A percentile compares a stretch with the other conserved stretches of the same genome.
phyloP scores from a whole-genome alignment of 23 tunicate species.

The Ciona savignyi region DNA sequence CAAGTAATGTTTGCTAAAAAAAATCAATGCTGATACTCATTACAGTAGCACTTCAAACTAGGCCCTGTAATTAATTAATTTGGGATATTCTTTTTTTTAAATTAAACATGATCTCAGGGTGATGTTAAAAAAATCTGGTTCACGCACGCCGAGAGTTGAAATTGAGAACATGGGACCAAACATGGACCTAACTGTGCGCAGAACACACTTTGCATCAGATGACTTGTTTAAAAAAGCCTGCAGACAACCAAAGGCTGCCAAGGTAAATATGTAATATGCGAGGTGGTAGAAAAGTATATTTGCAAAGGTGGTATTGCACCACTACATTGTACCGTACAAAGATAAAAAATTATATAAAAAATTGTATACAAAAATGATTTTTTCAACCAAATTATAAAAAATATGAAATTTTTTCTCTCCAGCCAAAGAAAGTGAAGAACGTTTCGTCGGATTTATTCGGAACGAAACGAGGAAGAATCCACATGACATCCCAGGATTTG shows the following conservation, averaged over 20 bases:
- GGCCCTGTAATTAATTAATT: too few relatives aligned
- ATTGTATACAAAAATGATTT: too few relatives aligned
- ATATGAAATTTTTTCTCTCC: too few relatives aligned
- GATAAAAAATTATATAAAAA: too few relatives aligned
- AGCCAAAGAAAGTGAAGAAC: constrained; percentile 63
- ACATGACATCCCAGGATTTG: constrained; percentile 86
- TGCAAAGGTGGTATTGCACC: not conserved
- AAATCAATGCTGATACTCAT: too few relatives aligned
- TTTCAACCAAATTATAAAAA: too few relatives aligned
- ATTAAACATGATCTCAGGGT: too few relatives aligned
- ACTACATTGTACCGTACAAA: not conserved
- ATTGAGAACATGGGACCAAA: constrained; percentile 91
- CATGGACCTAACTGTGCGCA: constrained; percentile 73
- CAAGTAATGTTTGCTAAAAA: too few relatives aligned
- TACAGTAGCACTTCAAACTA: too few relatives aligned
- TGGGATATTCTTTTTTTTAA: too few relatives aligned
- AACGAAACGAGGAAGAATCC: constrained; percentile 75
- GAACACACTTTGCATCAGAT: constrained; percentile 64
- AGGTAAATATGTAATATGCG: constrained; percentile 17
- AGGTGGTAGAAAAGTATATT: not conserved
- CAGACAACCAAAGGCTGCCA: constrained; percentile 70
- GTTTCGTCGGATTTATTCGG: constrained; percentile 65
- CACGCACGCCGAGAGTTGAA: constrained; percentile 80
- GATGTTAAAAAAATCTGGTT: constrained; percentile 77
- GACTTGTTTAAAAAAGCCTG: constrained; percentile 70